phyloP scores from a whole-genome alignment of 2,888 invertebrate species.

The Nysson spinosus region DNA sequence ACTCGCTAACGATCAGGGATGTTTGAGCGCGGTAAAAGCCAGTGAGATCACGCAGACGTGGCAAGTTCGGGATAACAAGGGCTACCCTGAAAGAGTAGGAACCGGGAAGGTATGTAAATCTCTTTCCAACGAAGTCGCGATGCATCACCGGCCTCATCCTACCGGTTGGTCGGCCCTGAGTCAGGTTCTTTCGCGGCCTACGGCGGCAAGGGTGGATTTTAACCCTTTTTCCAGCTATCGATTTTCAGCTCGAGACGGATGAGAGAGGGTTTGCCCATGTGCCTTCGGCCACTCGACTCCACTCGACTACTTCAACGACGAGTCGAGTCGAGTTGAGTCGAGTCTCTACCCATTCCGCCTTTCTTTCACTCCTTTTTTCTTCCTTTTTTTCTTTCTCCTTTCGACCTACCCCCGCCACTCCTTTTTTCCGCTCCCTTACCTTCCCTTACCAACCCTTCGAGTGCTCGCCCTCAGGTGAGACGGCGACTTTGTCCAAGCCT shows the following conservation, averaged over 20 bases:
- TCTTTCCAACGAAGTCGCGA: conserved; percentile 64
- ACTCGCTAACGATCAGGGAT: conserved; percentile 62
- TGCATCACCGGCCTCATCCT: conserved; percentile 50
- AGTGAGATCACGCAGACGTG: conserved; percentile 67
- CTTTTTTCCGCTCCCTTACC: background rate
- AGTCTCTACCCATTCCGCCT: too few relatives aligned
- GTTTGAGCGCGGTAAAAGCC: conserved; percentile 68
- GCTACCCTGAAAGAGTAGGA: conserved; percentile 60
- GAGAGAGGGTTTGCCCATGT: conserved; percentile 61
- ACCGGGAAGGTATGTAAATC: conserved; percentile 67
- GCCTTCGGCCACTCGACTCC: conserved; percentile 73
- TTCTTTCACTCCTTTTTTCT: conserved; percentile 42
- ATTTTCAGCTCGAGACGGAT: conserved; percentile 74
- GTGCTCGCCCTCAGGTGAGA: conserved; percentile 41
- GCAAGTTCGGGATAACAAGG: conserved; percentile 74
- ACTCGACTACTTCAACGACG: conserved; percentile 66
- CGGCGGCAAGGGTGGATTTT: conserved; percentile 68
- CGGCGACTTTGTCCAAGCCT: conserved; percentile 35
- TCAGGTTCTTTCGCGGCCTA: conserved; percentile 64
- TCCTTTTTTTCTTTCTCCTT: conserved; percentile 20
- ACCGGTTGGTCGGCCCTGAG: conserved; percentile 52
- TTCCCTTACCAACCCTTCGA: conserved; percentile 20
- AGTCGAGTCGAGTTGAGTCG: too few relatives aligned
- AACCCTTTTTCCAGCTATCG: conserved; percentile 76
- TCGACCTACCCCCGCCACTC: too few relatives aligned